Conservation (phyloP, 2,888 invertebrate species). For the Abrostola triplasia region DNA sequence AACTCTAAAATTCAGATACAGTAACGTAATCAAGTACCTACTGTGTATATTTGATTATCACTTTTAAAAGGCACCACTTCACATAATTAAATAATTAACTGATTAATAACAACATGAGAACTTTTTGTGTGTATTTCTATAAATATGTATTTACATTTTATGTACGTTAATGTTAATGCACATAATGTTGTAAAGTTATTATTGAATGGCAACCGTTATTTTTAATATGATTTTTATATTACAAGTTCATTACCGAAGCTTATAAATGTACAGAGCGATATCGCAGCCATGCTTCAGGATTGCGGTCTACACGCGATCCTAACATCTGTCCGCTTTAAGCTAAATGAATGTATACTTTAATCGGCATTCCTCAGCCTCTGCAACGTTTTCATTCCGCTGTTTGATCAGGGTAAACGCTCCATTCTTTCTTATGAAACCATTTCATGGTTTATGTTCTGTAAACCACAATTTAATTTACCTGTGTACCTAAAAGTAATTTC, state of each 20-base stretch:
- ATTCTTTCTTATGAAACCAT: slow-evolving; percentile 50
- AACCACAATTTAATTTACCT: slow-evolving; percentile 25
- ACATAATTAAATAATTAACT: slow-evolving; percentile 46
- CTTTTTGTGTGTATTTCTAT: slow-evolving; percentile 34
- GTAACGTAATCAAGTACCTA: slow-evolving; percentile 73
- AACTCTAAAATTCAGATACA: slow-evolving; percentile 64
- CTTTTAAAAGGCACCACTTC: slow-evolving; percentile 64
- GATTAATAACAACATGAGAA: slow-evolving; percentile 30
- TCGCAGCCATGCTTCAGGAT: slow-evolving; percentile 63
- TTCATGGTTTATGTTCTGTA: slow-evolving; percentile 50
- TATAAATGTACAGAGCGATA: slow-evolving; percentile 61
- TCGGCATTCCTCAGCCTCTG: slow-evolving; percentile 61
- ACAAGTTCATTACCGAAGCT: slow-evolving; percentile 62
- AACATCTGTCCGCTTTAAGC: slow-evolving; percentile 72
- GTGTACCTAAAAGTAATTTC: slow-evolving; percentile 22
- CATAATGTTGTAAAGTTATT: slow-evolving; percentile 40
- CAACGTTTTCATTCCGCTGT: slow-evolving; percentile 59
- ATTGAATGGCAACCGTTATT: slow-evolving; percentile 53
- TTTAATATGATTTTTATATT: slow-evolving; percentile 55
- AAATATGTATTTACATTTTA: slow-evolving; percentile 38
- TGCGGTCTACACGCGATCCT: slow-evolving; percentile 68
- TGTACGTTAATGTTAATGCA: slow-evolving; percentile 35
- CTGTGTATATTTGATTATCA: slow-evolving; percentile 72
- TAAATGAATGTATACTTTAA: slow-evolving; percentile 66
- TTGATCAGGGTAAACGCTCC: slow-evolving; percentile 56